Evolutionary conservation across 30 jellyfish, hydroid and myxozoan species (phyloP).

Genomic region (Chironex yamaguchii): DNA sequence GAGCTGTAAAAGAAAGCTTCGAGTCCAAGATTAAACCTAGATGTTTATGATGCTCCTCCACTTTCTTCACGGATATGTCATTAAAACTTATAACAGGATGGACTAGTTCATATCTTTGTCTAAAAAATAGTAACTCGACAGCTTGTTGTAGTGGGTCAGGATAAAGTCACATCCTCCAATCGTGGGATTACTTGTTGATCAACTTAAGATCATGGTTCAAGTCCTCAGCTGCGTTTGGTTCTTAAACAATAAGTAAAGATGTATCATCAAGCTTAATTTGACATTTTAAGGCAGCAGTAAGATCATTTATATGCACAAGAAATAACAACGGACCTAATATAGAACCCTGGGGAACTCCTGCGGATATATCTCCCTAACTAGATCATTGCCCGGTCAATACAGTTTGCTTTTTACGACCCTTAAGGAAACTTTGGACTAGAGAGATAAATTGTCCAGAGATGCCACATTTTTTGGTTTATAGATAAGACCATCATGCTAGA

Average conservation of each 20-base stretch:
- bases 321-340: background rate
- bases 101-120: too few species aligned
- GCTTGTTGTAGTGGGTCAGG: background rate
- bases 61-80: background rate
- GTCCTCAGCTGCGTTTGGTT: background rate
- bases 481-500: constrained; percentile 27
- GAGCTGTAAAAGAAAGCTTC: too few species aligned
- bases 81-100: too few species aligned
- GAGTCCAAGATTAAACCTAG: too few species aligned
- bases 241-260: background rate
- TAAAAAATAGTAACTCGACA: background rate
- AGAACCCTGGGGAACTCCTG: background rate
- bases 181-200: background rate
- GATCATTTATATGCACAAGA: background rate
- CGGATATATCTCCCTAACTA: background rate
- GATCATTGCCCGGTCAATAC: background rate
- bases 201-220: background rate
- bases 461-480: constrained; percentile 27
- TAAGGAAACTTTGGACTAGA: constrained; percentile 19
- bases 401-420: constrained; percentile 10
- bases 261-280: background rate
- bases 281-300: background rate
- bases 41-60: too few species aligned
- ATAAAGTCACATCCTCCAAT: background rate
- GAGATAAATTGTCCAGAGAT: constrained; percentile 26